Evolutionary conservation across 2,113 vertebrate species (phyloP).

Genomic region (Hippolais icterina): DNA sequence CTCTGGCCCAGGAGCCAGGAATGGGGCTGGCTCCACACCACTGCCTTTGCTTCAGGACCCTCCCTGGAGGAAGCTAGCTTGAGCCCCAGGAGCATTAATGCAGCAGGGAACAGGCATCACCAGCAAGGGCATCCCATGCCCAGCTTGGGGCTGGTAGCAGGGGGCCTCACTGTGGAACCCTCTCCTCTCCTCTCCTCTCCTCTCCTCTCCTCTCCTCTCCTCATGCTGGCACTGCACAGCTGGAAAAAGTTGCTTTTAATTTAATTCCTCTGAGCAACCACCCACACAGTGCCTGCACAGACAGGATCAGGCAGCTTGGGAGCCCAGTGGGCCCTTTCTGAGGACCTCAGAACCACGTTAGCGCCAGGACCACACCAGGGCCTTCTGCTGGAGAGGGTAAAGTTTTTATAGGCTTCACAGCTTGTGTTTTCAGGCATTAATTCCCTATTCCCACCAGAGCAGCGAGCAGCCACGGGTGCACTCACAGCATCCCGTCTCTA

Average conservation of each 20-base stretch:
- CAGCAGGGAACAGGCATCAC: neutral
- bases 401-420: neutral
- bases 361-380: neutral
- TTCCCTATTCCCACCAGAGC: neutral
- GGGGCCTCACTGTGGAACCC: fast-evolving
- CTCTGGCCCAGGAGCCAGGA: neutral
- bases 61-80: neutral
- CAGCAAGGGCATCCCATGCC: neutral
- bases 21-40: neutral
- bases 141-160: neutral
- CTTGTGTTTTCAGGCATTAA: neutral
- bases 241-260: neutral
- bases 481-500: neutral
- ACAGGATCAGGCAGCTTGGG: neutral
- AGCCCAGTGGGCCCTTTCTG: neutral
- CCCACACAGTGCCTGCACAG: fast-evolving
- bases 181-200: neutral
- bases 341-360: neutral
- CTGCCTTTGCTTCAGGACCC: neutral
- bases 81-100: neutral
- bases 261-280: neutral
- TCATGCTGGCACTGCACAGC: neutral
- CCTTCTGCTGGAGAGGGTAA: neutral
- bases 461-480: fast-evolving
- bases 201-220: too few relatives aligned